Evolutionary conservation across 1,140 invertebrate genomes (phyloP), one percentile per base, ranked within the genome.

Genomic region (Telenomus remus): DNA sequence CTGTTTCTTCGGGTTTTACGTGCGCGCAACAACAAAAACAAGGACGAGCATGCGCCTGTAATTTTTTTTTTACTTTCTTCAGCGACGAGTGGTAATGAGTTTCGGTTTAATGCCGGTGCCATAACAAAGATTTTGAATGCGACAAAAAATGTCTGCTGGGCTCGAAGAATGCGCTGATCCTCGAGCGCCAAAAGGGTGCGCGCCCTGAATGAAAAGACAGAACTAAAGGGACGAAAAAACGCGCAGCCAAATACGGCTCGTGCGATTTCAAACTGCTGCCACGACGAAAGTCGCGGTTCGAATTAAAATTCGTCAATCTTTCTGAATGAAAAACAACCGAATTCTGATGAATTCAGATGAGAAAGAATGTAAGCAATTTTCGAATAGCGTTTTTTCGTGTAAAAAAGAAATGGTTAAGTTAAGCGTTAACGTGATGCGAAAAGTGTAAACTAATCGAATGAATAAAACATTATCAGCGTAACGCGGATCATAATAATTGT

Each of bases 81-180:
- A 27, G 19, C 19, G 70, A 60, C 61, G 49, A 69, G 63, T 68
- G 57, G 53, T 63, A 75, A 75, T 68, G 72, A 75, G 71, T 66
- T 74, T 66, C 63, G 63, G 48, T 60, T 68, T 73, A 66, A 73
- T 60, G 46, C 50, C 61, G 43, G 43, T 55, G 50, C 35, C 34
- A 35, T 49, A 75, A 64, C 64, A 68, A 75, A 75, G 57, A 68
- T 63, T 63, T 63, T 69, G 64, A 73, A 66, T 61, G 50, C 55
- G 42, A 75, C 64, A 59, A 75, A 75, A 74, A 75, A 69, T 64
- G 63, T 59, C 64, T 44, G 64, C 51, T 44, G 27, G 35, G 11
- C 34, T 63, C 8, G 34, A 68, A 68, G 50, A 73, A 73, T 72
- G 51, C 49, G 49, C 54, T 16, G 34, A 66, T 56, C 44, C 50